Percentiles rank a stretch among this genome's conserved stretches.
These are phyloP conservation scores for Bradynema listronoti DNA, from an alignment of 1,140 invertebrate genomes.

Conservation along the genomic window DNA sequence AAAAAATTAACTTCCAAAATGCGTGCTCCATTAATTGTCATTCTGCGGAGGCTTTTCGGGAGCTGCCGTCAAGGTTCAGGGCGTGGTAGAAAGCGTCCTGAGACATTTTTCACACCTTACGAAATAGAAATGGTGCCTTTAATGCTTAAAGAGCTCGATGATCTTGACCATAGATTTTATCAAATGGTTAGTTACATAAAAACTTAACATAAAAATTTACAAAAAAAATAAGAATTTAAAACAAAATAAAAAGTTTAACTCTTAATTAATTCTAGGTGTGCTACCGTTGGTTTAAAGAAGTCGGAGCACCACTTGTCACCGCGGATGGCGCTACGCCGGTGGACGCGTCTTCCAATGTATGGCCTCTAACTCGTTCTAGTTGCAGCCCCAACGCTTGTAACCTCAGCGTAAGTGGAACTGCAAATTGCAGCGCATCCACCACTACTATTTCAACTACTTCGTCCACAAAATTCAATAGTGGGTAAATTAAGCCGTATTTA, in stretches of 20 bases:
- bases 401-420: background rate
- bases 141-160: constrained; percentile 43
- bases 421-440: background rate
- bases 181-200: constrained; percentile 50
- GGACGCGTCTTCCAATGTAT: background rate
- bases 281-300: constrained; percentile 25
- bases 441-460: background rate
- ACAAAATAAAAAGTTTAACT: too few relatives aligned
- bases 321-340: background rate
- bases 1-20: too few relatives aligned
- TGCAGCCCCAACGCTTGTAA: background rate
- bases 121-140: constrained; percentile 46
- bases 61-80: constrained; percentile 14
- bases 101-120: constrained; percentile 32
- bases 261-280: too few relatives aligned
- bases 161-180: constrained; percentile 38
- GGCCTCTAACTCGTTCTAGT: background rate
- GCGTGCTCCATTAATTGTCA: background rate
- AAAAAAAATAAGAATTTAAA: too few relatives aligned
- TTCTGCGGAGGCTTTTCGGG: constrained; percentile 3
- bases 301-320: background rate
- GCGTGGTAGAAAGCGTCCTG: constrained; percentile 20
- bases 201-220: too few relatives aligned
- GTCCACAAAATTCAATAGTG: background rate
- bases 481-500: background rate